Percentiles rank a stretch among this genome's conserved stretches.
phyloP scores from a whole-genome alignment of 1,140 invertebrate genomes.

The Agrypnia vestita region DNA sequence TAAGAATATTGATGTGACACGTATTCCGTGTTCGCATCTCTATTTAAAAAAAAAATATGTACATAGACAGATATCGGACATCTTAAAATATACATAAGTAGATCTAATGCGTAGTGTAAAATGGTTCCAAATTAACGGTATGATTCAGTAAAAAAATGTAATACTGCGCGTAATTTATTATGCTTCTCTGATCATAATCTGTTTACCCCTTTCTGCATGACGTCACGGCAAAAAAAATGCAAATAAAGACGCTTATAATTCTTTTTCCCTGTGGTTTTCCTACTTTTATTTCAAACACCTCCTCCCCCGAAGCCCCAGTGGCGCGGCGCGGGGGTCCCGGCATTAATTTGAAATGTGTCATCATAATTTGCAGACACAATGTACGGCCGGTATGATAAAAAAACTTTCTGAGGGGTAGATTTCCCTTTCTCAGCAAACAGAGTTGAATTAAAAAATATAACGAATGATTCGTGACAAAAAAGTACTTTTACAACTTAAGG shows the following conservation, averaged over 20 bases:
- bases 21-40: too few species aligned
- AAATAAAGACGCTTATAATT: constrained; percentile 36
- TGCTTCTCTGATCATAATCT: too few species aligned
- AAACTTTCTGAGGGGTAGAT: constrained; percentile 34
- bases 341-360: constrained; percentile 57
- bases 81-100: too few species aligned
- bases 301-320: not conserved
- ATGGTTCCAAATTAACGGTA: too few species aligned
- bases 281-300: constrained; percentile 21
- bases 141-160: too few species aligned
- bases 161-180: too few species aligned
- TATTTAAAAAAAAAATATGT: too few species aligned
- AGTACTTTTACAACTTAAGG: constrained; percentile 54
- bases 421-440: constrained; percentile 46
- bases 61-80: too few species aligned
- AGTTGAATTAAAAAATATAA: constrained; percentile 59
- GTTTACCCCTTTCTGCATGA: not conserved
- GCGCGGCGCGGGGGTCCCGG: constrained; percentile 20
- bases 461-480: constrained; percentile 61
- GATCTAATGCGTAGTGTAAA: too few species aligned
- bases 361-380: constrained; percentile 53
- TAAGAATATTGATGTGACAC: too few species aligned
- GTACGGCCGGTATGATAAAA: constrained; percentile 49
- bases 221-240: constrained; percentile 6
- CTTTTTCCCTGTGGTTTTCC: constrained; percentile 34